These are phyloP conservation scores for Loxodonta africana DNA, from an alignment of 2,113 vertebrate species.

Conservation along the genomic window DNA sequence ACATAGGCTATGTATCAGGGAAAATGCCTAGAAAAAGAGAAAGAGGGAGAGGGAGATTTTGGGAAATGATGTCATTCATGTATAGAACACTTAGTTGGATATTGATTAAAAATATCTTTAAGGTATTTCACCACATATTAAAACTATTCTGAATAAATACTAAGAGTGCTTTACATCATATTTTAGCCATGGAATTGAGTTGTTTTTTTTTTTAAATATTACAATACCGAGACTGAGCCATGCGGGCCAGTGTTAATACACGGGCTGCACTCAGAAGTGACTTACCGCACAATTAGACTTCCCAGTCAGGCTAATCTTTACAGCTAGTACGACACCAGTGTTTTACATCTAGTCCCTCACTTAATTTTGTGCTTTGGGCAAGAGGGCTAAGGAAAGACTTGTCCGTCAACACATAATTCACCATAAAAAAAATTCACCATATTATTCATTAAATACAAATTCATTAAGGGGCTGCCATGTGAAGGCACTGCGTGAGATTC, in stretches of 20 bases:
- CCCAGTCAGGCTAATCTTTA: background rate
- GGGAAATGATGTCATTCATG: background rate
- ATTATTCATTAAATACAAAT: constrained; percentile 18
- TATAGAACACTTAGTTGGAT: background rate
- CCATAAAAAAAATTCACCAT: too few relatives aligned
- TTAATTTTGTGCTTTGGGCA: constrained; percentile 7
- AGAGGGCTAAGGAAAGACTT: background rate
- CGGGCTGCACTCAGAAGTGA: background rate
- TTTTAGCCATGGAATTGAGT: background rate
- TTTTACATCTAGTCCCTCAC: background rate
- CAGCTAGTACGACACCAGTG: background rate
- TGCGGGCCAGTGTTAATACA: background rate
- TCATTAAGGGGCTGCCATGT: background rate
- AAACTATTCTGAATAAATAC: background rate
- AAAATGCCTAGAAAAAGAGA: background rate
- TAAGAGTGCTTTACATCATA: background rate
- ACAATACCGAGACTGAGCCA: background rate
- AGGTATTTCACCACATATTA: background rate
- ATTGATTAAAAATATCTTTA: background rate
- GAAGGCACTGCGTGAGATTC: background rate
- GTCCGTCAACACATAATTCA: background rate
- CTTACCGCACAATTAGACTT: background rate
- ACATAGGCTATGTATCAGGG: background rate
- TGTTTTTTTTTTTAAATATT: background rate
- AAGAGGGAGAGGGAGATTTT: background rate